Evolutionary conservation across 2,113 vertebrate genomes (phyloP), one percentile per base, ranked within the genome.

Genomic region (Pungitius pungitius): DNA sequence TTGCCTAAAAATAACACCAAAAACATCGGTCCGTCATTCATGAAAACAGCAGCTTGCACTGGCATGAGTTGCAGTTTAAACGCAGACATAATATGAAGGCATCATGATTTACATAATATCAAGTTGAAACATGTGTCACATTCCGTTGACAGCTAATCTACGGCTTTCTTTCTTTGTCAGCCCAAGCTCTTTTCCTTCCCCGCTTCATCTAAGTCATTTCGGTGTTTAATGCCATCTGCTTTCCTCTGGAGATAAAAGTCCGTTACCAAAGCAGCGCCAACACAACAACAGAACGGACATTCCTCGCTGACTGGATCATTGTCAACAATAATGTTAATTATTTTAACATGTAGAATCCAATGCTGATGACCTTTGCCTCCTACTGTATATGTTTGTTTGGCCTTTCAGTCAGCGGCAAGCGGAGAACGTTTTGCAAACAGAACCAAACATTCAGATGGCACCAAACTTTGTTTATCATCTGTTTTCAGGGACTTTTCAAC

Each of bases 11-110:
- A 17, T 86, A 68, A 75, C 20, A 77, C 40, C 18, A 42, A n/a
- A 78, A 56, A 43, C 52, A 77, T 74, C 60, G 30, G 73, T 45
- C 77, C 62, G 49, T 80, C 71, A 63, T 84, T 72, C 78, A 83
- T 81, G 60, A 69, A 77, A 86, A 58, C 81, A 57, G 64, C n/a
- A 64, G 67, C 51, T 78, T 45, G 67, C 47, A 54, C 33, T 77
- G 54, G 52, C 52, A 39, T 2, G 13, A 20, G 22, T 10, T 52
- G 56, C 24, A 66, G 14, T 30, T 6, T 43, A 39, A 12, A 26
- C n/a, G 13, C 43, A 42, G 14, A 69, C 47, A n/a, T 47, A 37
- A 57, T 24, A 47, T 67, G 11, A 60, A 9, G 10, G 39, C 30
- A 59, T 67, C 22, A 40, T 3, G 10, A 37, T 49, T 56, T 39